These are phyloP conservation scores for Heliconius sara DNA, from an alignment of 2,888 invertebrate genomes.

Conservation along the genomic window DNA sequence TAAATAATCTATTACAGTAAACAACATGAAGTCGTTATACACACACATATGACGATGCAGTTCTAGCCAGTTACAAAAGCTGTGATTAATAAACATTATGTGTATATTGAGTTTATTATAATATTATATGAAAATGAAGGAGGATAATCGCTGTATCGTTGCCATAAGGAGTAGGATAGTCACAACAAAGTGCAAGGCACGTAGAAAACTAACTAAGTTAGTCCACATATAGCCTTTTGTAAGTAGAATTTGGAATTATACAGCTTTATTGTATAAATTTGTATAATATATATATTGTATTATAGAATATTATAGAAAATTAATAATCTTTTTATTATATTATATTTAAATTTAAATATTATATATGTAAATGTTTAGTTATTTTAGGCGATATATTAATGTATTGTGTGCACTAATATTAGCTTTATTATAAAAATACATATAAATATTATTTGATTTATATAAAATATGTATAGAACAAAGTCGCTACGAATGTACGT, in stretches of 20 bases:
- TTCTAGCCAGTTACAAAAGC: conserved; percentile 4
- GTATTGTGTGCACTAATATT: conserved; percentile 5
- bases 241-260: conserved; percentile 2
- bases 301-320: neutral
- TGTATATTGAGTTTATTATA: conserved; percentile 2
- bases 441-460: neutral
- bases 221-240: conserved; percentile 26
- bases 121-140: conserved; percentile 5
- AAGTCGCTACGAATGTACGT: conserved; percentile 21
- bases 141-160: conserved; percentile 1
- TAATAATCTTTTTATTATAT: neutral
- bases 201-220: conserved; percentile 38
- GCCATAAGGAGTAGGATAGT: conserved; percentile 31
- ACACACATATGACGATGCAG: conserved; percentile 4
- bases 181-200: conserved; percentile 37
- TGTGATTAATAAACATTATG: conserved; percentile 13
- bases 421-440: neutral
- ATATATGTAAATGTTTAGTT: neutral
- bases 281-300: conserved; percentile 3
- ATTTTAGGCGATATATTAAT: neutral
- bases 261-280: conserved; percentile 13
- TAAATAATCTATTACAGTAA: conserved; percentile 21
- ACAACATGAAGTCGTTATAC: neutral
- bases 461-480: neutral
- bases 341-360: neutral